Conservation (phyloP, 1,140 invertebrate genomes). For the Drosophila nigrodunni region DNA sequence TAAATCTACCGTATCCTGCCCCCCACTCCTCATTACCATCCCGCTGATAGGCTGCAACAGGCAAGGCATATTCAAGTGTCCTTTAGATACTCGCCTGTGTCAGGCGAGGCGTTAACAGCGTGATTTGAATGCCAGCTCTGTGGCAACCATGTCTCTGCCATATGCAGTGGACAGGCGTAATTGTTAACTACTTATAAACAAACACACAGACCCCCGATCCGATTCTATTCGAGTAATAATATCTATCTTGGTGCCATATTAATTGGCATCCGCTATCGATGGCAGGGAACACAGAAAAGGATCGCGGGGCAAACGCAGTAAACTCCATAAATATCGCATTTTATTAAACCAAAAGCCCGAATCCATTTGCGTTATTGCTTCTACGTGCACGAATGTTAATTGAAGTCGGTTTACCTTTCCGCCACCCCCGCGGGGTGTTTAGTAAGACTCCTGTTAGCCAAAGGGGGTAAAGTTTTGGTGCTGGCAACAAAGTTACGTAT, state of each 20-base stretch:
- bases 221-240: slow-evolving; percentile 39
- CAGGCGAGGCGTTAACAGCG: slow-evolving; percentile 3
- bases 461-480: slow-evolving; percentile 8
- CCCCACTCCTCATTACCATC: neutral
- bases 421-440: neutral
- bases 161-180: slow-evolving; percentile 42
- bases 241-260: slow-evolving; percentile 66
- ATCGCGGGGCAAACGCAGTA: slow-evolving; percentile 31
- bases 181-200: slow-evolving; percentile 54
- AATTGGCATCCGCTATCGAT: slow-evolving; percentile 64
- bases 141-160: neutral
- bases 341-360: slow-evolving; percentile 75
- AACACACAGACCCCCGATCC: neutral
- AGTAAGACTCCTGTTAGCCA: neutral
- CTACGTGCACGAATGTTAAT: slow-evolving; percentile 81
- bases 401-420: slow-evolving; percentile 70
- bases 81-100: neutral
- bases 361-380: slow-evolving; percentile 81
- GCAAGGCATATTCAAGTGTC: slow-evolving; percentile 8
- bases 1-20: slow-evolving; percentile 18
- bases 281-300: neutral
- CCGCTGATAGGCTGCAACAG: slow-evolving; percentile 6
- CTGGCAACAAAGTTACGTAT: slow-evolving; percentile 10
- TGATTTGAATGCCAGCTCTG: slow-evolving; percentile 27
- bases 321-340: slow-evolving; percentile 80